These are phyloP conservation scores for Xiphorhynchus erythropygius DNA, from an alignment of 2,797 vertebrate genomes.

Conservation along the genomic window DNA sequence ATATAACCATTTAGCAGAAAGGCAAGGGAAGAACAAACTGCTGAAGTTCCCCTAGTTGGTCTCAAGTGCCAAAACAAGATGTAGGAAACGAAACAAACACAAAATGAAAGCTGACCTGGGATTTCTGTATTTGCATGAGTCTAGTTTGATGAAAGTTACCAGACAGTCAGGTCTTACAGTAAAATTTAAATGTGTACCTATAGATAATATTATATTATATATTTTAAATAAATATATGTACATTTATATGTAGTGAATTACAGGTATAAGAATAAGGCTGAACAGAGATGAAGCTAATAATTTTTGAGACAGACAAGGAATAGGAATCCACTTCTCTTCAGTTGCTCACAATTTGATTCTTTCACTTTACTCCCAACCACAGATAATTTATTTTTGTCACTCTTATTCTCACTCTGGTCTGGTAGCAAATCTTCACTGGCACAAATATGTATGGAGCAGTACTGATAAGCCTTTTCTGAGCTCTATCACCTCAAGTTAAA, in stretches of 20 bases:
- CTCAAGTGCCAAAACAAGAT: background rate
- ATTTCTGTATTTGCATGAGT: background rate
- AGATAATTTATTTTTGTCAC: background rate
- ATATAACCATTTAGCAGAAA: background rate
- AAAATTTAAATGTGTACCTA: background rate
- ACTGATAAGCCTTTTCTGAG: background rate
- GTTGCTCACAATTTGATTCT: background rate
- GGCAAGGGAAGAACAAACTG: background rate
- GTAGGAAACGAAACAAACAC: constrained; percentile 45
- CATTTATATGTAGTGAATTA: background rate
- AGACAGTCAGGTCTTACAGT: background rate
- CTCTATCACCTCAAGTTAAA: background rate
- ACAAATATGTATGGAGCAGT: background rate
- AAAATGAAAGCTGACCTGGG: background rate
- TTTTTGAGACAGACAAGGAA: background rate
- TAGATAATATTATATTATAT: background rate
- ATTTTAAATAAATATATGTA: background rate
- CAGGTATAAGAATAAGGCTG: background rate
- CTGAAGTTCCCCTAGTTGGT: background rate
- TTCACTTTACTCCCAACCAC: background rate
- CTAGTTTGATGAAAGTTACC: background rate
- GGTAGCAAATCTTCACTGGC: background rate
- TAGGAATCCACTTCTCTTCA: background rate
- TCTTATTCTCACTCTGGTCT: background rate
- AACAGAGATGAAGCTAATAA: background rate